These are phyloP conservation scores for Melinaea marsaeus DNA, from an alignment of 2,888 invertebrate species.

Conservation along the genomic window DNA sequence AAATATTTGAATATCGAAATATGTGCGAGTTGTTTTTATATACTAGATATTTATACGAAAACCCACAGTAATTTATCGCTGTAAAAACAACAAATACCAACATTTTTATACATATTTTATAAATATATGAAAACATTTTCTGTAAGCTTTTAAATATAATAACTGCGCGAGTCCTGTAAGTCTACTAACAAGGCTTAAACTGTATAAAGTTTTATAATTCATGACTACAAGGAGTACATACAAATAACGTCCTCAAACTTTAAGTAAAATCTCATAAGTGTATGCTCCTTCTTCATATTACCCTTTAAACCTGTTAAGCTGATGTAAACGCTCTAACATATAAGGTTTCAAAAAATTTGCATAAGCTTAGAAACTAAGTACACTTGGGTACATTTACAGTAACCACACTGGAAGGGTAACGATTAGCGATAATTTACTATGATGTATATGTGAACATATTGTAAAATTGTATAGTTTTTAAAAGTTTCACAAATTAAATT, in stretches of 20 bases:
- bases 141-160: too few species aligned
- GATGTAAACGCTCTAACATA: constrained; percentile 22
- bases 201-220: neutral
- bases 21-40: neutral
- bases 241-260: neutral
- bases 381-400: constrained; percentile 27
- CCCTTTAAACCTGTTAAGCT: constrained; percentile 22
- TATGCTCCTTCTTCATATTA: constrained; percentile 14
- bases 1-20: too few species aligned
- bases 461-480: too few species aligned
- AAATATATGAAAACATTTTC: too few species aligned
- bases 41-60: too few species aligned
- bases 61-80: too few species aligned
- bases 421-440: too few species aligned
- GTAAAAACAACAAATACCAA: too few species aligned
- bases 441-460: too few species aligned
- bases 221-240: neutral
- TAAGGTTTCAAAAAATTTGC: constrained; percentile 29
- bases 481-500: too few species aligned
- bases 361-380: constrained; percentile 23
- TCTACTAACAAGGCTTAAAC: neutral
- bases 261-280: neutral
- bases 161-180: too few species aligned
- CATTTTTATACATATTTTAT: too few species aligned
- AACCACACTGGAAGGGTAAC: constrained; percentile 11